Conservation (phyloP, 2,888 invertebrate species). For the Cerastis rubricosa region DNA sequence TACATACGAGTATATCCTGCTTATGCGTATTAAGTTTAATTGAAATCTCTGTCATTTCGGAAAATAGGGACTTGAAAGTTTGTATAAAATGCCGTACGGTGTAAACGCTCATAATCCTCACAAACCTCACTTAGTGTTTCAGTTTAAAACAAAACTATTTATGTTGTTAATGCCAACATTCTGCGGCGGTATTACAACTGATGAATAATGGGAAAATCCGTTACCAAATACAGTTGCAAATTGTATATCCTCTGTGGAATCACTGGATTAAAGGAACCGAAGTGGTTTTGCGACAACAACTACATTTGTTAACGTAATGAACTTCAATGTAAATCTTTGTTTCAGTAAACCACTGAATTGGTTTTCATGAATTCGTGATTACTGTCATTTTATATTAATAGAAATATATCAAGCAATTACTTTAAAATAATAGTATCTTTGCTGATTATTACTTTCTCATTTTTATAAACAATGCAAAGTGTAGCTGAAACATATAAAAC, state of each 20-base stretch:
- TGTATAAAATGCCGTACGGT: no score
- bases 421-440: neutral
- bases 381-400: neutral
- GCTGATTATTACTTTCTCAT: neutral
- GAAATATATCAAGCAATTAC: neutral
- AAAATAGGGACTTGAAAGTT: no score
- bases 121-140: neutral
- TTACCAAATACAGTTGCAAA: neutral
- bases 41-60: no score
- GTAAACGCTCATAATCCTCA: no score
- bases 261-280: neutral
- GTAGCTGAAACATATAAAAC: neutral
- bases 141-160: neutral
- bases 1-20: no score
- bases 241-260: neutral
- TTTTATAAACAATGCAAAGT: neutral
- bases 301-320: neutral
- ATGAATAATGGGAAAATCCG: neutral
- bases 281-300: neutral
- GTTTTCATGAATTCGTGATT: neutral
- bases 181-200: neutral
- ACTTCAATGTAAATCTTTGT: slow-evolving; percentile 5
- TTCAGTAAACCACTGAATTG: slow-evolving; percentile 10
- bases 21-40: no score
- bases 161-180: neutral